Evolutionary conservation across 2,888 invertebrate genomes (phyloP).

Genomic region (Caenorhabditis sinica): DNA sequence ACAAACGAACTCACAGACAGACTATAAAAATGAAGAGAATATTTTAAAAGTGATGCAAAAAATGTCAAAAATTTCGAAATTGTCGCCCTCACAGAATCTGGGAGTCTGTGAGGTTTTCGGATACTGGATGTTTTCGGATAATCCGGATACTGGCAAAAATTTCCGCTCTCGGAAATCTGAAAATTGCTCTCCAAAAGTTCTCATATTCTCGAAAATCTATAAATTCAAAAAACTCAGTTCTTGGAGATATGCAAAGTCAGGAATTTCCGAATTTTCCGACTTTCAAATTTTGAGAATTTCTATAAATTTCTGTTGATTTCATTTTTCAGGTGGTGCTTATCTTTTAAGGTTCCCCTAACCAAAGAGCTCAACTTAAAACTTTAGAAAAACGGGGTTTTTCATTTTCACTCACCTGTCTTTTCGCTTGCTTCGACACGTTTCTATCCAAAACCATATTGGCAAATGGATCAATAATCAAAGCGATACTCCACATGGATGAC

Average conservation of each 20-base stretch:
- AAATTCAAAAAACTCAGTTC: neutral
- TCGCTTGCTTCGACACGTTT: constrained; percentile 15
- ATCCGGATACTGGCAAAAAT: no score
- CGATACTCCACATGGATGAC: constrained; percentile 6
- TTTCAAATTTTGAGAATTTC: neutral
- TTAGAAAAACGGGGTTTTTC: no score
- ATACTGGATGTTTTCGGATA: neutral
- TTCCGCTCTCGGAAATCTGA: no score
- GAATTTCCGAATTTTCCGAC: neutral
- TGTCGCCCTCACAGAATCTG: neutral
- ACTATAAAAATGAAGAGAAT: no score
- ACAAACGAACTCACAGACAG: no score
- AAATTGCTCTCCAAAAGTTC: neutral
- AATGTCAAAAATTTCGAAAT: neutral
- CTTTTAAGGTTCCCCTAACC: no score
- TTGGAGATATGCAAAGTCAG: neutral
- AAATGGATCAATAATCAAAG: constrained; percentile 28
- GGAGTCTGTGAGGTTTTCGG: neutral
- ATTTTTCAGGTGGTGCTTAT: no score
- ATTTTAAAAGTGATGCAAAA: neutral
- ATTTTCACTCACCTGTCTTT: neutral
- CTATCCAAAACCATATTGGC: constrained; percentile 17
- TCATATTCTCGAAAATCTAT: neutral
- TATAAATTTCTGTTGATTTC: no score
- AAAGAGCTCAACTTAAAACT: no score